These are phyloP conservation scores for Aphidius colemani DNA, from an alignment of 2,888 invertebrate species.

Conservation along the genomic window DNA sequence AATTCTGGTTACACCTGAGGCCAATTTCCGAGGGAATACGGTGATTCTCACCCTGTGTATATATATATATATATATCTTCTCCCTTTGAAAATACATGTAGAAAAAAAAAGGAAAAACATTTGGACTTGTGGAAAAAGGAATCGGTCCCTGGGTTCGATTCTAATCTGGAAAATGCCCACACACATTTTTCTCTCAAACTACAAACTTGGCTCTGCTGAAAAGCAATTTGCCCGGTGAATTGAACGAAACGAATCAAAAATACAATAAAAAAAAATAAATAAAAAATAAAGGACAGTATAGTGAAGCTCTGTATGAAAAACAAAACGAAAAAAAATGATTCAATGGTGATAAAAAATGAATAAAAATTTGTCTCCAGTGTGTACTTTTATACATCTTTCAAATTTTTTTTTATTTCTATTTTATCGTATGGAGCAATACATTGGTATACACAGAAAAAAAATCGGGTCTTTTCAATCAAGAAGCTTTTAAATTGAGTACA, in stretches of 20 bases:
- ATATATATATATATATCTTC: too few relatives aligned
- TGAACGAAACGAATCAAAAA: slow-evolving; percentile 9
- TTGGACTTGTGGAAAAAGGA: slow-evolving; percentile 8
- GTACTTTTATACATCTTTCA: not conserved
- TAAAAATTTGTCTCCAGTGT: slow-evolving; percentile 12
- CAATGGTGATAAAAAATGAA: slow-evolving; percentile 7
- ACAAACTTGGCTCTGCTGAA: slow-evolving; percentile 5
- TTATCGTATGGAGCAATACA: too few relatives aligned
- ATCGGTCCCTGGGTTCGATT: slow-evolving; percentile 11
- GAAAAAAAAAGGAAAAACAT: not conserved
- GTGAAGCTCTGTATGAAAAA: not conserved
- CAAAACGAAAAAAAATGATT: slow-evolving; percentile 14
- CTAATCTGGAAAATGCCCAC: slow-evolving; percentile 19
- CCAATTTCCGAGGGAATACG: slow-evolving; percentile 45
- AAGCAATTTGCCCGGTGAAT: slow-evolving; percentile 22
- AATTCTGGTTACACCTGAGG: slow-evolving; percentile 53
- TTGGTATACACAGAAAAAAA: too few relatives aligned
- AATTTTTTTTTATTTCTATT: too few relatives aligned
- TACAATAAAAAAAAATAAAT: not conserved
- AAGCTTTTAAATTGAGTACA: not conserved
- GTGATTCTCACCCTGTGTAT: not conserved
- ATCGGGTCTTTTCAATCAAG: slow-evolving; percentile 18
- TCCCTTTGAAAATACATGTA: not conserved
- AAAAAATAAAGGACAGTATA: slow-evolving; percentile 13
- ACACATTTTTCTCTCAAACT: slow-evolving; percentile 9